Conservation (phyloP, 2,888 invertebrate species). For the Cyclophora punctaria region DNA sequence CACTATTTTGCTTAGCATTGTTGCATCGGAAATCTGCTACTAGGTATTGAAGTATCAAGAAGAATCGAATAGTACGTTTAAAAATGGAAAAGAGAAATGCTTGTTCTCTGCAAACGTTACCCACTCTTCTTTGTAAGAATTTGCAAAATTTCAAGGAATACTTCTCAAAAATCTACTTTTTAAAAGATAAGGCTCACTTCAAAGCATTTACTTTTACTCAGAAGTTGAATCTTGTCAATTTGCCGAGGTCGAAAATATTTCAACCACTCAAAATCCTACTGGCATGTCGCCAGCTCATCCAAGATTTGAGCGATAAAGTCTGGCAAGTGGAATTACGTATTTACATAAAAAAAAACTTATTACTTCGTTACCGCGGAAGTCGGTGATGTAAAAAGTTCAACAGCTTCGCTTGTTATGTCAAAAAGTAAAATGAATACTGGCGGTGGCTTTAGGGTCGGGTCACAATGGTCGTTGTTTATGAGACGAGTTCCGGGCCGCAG, state of each 20-base stretch:
- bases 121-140: not conserved
- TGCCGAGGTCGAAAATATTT: conserved; percentile 30
- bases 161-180: conserved; percentile 2
- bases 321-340: conserved; percentile 30
- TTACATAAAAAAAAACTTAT: conserved; percentile 32
- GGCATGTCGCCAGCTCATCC: conserved; percentile 38
- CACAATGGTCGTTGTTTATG: conserved; percentile 5
- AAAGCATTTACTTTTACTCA: conserved; percentile 9
- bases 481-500: conserved; percentile 1
- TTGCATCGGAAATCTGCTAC: too few relatives aligned
- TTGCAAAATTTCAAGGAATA: conserved; percentile 11
- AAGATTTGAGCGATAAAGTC: conserved; percentile 37
- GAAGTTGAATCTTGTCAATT: conserved; percentile 26
- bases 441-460: conserved; percentile 1
- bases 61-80: too few relatives aligned
- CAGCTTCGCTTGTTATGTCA: conserved; percentile 12
- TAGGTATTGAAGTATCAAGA: too few relatives aligned
- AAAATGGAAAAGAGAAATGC: too few relatives aligned
- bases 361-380: conserved; percentile 26
- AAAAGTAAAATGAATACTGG: conserved; percentile 15
- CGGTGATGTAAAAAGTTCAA: conserved; percentile 19
- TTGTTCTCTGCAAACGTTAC: too few relatives aligned
- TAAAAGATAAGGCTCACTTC: conserved; percentile 5
- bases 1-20: too few relatives aligned
- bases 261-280: conserved; percentile 34